phyloP scores from a whole-genome alignment of 2,797 vertebrate genomes.

The Corythornis leucogaster region DNA sequence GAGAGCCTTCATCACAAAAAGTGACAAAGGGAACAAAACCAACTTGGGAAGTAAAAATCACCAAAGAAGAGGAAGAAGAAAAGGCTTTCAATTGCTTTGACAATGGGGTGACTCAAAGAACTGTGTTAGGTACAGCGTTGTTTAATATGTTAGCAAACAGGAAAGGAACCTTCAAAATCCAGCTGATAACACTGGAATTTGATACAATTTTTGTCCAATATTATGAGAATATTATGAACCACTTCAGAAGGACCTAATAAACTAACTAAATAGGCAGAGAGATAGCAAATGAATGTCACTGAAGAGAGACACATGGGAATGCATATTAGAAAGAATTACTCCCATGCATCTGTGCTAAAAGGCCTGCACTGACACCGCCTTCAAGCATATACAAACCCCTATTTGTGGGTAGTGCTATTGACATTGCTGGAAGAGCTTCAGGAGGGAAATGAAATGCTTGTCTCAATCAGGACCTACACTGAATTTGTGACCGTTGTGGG shows the following conservation, averaged over 20 bases:
- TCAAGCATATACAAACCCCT: neutral
- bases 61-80: conserved; percentile 47
- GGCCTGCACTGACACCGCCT: conserved; percentile 20
- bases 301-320: neutral
- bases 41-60: conserved; percentile 59
- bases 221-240: conserved; percentile 13
- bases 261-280: neutral
- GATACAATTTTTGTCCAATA: conserved; percentile 17
- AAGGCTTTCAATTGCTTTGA: conserved; percentile 61
- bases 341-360: conserved; percentile 18
- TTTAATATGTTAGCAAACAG: conserved; percentile 60
- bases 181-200: neutral
- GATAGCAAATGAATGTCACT: conserved; percentile 39
- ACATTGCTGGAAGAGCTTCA: neutral
- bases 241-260: conserved; percentile 1
- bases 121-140: conserved; percentile 21
- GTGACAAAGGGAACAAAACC: conserved; percentile 66
- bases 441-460: neutral
- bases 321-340: conserved; percentile 19
- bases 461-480: neutral
- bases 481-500: neutral
- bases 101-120: conserved; percentile 51
- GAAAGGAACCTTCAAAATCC: conserved; percentile 20
- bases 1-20: conserved; percentile 43
- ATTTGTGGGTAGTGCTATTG: neutral